These are phyloP conservation scores for Chelon labrosus DNA, from an alignment of 2,797 vertebrate species.

Conservation along the genomic window DNA sequence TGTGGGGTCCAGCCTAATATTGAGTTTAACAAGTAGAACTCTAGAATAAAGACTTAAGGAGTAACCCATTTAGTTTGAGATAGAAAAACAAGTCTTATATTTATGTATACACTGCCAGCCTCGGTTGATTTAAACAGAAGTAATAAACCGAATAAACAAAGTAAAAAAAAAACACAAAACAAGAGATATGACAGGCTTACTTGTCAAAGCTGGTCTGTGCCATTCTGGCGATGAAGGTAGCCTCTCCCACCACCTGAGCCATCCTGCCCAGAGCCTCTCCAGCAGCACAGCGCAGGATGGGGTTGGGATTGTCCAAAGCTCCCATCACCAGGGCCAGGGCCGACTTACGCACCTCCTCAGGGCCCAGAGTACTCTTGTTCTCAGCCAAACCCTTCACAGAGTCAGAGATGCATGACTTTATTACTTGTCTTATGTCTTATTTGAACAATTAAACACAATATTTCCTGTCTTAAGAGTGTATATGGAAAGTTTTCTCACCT, in stretches of 20 bases:
- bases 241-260: constrained; percentile 99
- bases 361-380: constrained; percentile 97
- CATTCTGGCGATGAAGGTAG: constrained; percentile 98
- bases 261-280: constrained; percentile 98
- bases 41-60: too few relatives aligned
- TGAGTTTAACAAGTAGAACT: too few relatives aligned
- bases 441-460: background rate
- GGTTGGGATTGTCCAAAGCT: constrained; percentile 97
- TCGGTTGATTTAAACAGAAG: background rate
- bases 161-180: background rate
- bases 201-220: constrained; percentile 99
- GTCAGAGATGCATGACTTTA: constrained; percentile 8
- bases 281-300: constrained; percentile 96
- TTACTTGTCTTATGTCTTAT: background rate
- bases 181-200: constrained; percentile 79
- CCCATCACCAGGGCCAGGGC: constrained; percentile 98
- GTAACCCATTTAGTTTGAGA: too few relatives aligned
- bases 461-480: background rate
- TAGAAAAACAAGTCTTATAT: too few relatives aligned
- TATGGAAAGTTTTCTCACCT: constrained; percentile 82
- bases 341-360: constrained; percentile 97
- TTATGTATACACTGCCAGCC: too few relatives aligned
- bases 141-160: background rate
- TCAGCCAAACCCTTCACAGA: constrained; percentile 93
- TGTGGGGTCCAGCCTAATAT: too few relatives aligned